Percentiles rank a stretch among this genome's conserved stretches.
Conservation (phyloP, 2,113 vertebrate genomes). For the Microtus richardsoni region DNA sequence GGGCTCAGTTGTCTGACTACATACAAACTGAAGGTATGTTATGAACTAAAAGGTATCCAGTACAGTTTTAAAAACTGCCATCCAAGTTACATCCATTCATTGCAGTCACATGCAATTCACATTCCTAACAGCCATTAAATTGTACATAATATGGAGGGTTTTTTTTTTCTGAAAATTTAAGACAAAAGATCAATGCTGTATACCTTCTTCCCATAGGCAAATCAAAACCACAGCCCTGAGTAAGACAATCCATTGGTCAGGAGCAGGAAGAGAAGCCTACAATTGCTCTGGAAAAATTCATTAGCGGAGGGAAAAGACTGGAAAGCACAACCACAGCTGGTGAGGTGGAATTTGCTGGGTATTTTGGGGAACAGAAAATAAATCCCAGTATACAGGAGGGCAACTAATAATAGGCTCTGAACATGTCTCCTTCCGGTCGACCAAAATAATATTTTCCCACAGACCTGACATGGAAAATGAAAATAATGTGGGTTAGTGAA, state of each 20-base stretch:
- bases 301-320: constrained; percentile 35
- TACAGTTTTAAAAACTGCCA: constrained; percentile 35
- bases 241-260: constrained; percentile 63
- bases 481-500: constrained; percentile 46
- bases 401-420: constrained; percentile 31
- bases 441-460: constrained; percentile 61
- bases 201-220: constrained; percentile 62
- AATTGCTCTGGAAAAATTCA: constrained; percentile 59
- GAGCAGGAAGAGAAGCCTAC: constrained; percentile 55
- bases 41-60: neutral
- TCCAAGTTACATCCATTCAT: neutral
- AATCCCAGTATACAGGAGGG: neutral
- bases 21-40: neutral
- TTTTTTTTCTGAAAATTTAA: constrained; percentile 50
- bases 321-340: neutral
- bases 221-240: constrained; percentile 46
- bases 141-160: neutral
- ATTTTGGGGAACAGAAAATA: constrained; percentile 34
- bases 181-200: constrained; percentile 37
- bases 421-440: constrained; percentile 47
- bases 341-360: constrained; percentile 21
- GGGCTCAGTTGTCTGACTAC: neutral
- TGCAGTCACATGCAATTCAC: neutral
- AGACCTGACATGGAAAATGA: constrained; percentile 48
- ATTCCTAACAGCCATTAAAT: constrained; percentile 5